phyloP scores from a whole-genome alignment of 2,113 vertebrate species.

The Ceyx margarethae region DNA sequence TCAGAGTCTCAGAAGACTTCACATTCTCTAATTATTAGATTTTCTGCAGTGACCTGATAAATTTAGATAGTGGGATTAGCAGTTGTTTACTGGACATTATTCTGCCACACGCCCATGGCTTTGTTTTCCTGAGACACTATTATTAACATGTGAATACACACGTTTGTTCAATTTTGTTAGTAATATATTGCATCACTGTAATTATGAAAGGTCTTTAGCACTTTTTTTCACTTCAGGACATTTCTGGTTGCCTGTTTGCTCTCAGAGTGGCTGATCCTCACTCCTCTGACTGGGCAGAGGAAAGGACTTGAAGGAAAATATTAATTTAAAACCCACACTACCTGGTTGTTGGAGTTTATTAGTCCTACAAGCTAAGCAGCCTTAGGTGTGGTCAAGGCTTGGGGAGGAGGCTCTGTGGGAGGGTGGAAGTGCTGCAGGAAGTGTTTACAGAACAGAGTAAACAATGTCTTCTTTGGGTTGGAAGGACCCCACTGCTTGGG shows the following conservation, averaged over 20 bases:
- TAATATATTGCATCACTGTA: background rate
- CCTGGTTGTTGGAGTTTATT: background rate
- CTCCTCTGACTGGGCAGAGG: background rate
- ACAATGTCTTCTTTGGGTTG: background rate
- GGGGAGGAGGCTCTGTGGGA: background rate
- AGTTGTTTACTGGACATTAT: background rate
- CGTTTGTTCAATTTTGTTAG: background rate
- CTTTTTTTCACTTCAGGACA: background rate
- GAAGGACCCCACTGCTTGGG: background rate
- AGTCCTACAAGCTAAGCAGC: background rate
- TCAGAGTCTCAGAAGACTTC: background rate
- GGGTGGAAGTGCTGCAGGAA: background rate
- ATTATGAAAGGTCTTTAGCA: background rate
- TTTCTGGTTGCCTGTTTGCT: background rate
- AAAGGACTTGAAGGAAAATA: background rate
- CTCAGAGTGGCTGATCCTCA: background rate
- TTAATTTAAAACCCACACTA: background rate
- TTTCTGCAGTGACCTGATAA: background rate
- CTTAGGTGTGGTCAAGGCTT: background rate
- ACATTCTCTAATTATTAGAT: background rate
- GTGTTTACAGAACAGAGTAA: background rate
- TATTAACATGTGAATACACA: background rate
- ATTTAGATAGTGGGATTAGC: background rate
- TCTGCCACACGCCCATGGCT: background rate
- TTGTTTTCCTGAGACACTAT: background rate